phyloP scores from a whole-genome alignment of 2,797 vertebrate species.

The Intellagama lesueurii region DNA sequence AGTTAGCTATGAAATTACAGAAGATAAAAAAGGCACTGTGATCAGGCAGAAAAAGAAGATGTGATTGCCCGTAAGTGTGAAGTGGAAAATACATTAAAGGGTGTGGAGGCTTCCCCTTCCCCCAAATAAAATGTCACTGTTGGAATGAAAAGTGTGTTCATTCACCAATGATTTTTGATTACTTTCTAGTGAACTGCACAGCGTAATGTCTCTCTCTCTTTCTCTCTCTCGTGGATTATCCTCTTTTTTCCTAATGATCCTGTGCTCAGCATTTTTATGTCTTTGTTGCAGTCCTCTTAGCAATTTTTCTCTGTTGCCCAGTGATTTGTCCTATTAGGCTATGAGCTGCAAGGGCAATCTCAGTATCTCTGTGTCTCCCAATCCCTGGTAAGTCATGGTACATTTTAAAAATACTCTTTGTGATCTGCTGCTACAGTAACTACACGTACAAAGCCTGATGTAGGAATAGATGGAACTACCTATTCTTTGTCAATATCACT shows the following conservation, averaged over 20 bases:
- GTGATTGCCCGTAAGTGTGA: background rate
- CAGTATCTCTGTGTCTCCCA: background rate
- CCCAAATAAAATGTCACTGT: background rate
- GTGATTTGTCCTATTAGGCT: conserved; percentile 8
- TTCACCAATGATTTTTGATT: background rate
- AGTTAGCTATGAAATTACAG: background rate
- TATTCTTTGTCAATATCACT: background rate
- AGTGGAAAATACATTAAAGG: background rate
- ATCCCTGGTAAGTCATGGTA: background rate
- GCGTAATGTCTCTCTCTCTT: background rate
- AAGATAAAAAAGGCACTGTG: background rate
- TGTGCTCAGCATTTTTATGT: conserved; percentile 31
- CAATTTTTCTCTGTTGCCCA: conserved; percentile 7
- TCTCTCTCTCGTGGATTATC: background rate
- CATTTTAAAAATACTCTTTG: background rate
- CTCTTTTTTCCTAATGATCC: conserved; percentile 38
- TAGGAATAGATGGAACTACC: background rate
- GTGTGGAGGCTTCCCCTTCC: background rate
- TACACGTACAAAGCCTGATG: background rate
- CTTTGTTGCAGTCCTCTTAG: conserved; percentile 2
- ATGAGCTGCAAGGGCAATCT: background rate
- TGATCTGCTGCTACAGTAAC: background rate
- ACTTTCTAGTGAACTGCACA: background rate
- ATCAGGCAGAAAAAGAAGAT: background rate
- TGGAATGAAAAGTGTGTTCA: background rate